Evolutionary conservation across 1,140 invertebrate genomes (phyloP).

Genomic region (Popillia japonica): DNA sequence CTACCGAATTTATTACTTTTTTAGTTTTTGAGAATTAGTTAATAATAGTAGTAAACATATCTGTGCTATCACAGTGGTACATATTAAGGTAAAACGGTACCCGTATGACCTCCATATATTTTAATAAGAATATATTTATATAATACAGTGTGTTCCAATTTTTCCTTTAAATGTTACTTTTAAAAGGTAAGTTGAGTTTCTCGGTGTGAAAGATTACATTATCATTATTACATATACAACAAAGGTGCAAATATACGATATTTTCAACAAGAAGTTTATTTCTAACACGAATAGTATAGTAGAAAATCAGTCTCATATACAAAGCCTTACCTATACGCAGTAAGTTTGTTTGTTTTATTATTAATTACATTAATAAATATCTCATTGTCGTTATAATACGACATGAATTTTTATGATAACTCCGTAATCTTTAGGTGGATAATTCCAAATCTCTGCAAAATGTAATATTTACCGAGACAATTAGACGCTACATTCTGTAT

Average conservation of each 20-base stretch:
- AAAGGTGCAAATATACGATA: conserved; percentile 36
- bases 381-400: not conserved
- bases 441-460: no score
- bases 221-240: conserved; percentile 4
- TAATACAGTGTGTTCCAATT: not conserved
- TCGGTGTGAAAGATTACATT: conserved; percentile 24
- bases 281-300: conserved; percentile 25
- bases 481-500: no score
- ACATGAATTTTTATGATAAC: not conserved
- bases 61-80: conserved; percentile 38
- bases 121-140: conserved; percentile 17
- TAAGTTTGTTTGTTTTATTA: not conserved
- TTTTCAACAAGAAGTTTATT: conserved; percentile 33
- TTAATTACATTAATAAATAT: not conserved
- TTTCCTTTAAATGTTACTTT: not conserved
- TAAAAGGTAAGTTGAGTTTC: not conserved
- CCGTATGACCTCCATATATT: conserved; percentile 37
- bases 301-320: conserved; percentile 39
- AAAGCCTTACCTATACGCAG: conserved; percentile 32
- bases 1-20: not conserved
- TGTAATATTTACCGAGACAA: no score
- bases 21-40: not conserved
- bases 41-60: conserved; percentile 19
- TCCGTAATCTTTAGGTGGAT: no score
- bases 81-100: conserved; percentile 32